Base-by-base conservation (phyloP, 2,113 vertebrate genomes). In the Toxotes chatareus region DNA sequence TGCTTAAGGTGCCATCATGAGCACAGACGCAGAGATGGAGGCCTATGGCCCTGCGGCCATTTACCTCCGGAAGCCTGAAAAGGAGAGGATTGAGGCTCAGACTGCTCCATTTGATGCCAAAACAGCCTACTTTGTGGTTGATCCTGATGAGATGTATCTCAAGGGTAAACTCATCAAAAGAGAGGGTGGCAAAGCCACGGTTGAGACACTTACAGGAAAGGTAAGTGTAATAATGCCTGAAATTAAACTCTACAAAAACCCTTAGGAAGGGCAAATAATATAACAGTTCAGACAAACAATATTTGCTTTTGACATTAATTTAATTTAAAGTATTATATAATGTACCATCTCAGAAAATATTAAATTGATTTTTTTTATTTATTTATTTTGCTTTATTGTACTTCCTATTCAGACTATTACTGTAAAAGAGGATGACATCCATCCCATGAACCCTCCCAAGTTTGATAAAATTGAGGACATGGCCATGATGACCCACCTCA, bases 401-500 rank as follows among this genome's bases (percentile, higher is more conserved):
- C 71, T 67, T 71, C 2, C 10, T 65, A 10, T 73, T 59, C 55
- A 96, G 95, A 88, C 80, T 3, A 8, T 93, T 9, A 95, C 94
- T 46, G 95, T 96, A 1, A 95, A 94, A 76, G 95, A 96, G 17
- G 91, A 94, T 60, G 94, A 95, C 12, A 93, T 95, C 73, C 67
- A 75, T 71, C 87, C 93, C 2, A 95, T 94, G 94, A 96, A 96
- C 57, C 95, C 95, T 79, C 95, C 95, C 7, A 96, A 95, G 84
- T 96, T 51, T 1, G 94, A 95, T 21, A 96, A 95, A 79, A 94
- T 96, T 73, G 95, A 96, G 78, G 95, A 95, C 90, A 95, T 95
- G 95, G 95, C 95, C 78, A 96, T 96, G 95, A 94, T 96, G 94
- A 96, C 95, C 90, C 94, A 95, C 82, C 94, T 96, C 84, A 96